Conservation (phyloP, 2,888 invertebrate species). For the Dichetophora obliterata region DNA sequence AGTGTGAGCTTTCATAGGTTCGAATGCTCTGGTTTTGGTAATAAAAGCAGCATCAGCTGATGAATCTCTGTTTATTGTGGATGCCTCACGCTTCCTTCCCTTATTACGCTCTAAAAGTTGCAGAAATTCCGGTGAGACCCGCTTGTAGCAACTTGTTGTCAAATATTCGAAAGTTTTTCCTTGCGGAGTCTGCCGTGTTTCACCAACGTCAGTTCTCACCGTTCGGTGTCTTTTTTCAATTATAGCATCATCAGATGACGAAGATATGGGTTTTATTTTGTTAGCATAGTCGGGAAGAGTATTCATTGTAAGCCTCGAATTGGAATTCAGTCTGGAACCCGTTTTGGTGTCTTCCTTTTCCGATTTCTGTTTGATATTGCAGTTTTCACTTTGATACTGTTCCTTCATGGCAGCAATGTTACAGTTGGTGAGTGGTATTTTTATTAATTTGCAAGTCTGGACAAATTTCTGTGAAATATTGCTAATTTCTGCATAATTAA, state of each 20-base stretch:
- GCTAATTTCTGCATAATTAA: conserved; percentile 3
- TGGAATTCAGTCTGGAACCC: too few species aligned
- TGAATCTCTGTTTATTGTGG: too few species aligned
- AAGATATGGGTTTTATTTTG: background rate
- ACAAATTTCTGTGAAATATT: background rate
- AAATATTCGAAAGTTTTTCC: background rate
- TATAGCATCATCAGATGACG: too few species aligned
- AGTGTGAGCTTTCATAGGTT: too few species aligned
- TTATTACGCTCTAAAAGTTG: background rate
- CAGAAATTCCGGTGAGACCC: conserved; percentile 1
- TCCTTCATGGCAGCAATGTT: background rate
- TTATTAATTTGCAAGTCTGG: background rate
- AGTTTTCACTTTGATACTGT: background rate
- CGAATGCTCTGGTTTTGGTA: too few species aligned
- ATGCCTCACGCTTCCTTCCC: too few species aligned
- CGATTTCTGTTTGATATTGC: too few species aligned
- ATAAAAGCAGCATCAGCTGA: too few species aligned
- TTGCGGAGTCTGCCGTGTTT: background rate
- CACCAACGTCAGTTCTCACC: too few species aligned
- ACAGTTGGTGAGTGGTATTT: background rate
- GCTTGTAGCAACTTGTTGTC: background rate
- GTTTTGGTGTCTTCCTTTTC: background rate
- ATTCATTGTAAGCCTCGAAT: background rate
- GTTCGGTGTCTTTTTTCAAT: background rate
- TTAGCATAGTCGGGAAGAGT: conserved; percentile 9